Base-by-base conservation (phyloP, 2,113 vertebrate species). In the Oxyura jamaicensis region DNA sequence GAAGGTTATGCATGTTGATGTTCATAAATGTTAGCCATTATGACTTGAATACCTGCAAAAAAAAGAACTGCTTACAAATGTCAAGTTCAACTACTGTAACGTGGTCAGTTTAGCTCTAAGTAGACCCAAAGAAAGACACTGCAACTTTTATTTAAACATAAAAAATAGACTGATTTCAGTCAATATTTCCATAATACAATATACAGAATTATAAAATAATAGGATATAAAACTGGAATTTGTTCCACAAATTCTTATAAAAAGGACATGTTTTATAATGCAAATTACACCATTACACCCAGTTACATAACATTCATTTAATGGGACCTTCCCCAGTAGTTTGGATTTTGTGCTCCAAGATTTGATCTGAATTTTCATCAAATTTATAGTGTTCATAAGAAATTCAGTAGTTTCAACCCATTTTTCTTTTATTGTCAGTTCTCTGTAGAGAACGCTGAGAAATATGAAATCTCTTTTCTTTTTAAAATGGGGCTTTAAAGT, bases 281-380 rank as follows among this genome's bases (percentile, higher is more conserved):
- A 58, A 53, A 74, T 21, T 28, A 50, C 16, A 58, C 2, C 7
- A 10, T 19, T 83, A 26, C 4, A 31, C 7, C 3, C 13, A 36
- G 7, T 62, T 83, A 33, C 3, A 13, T 8, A 31, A 3, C 9
- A 13, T n/a, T 68, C 75, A 17, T 31, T 74, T 83, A 53, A 33
- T 12, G 8, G 2, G 5, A 25, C 1, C 0, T 72, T 78, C 42
- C 8, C 2, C 4, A 53, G 25, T 0, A 56, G 9, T 39, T 60
- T 69, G 25, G 12, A 25, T 52, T 48, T 13, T 56, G 18, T 39
- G 8, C 19, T 77, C 11, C 35, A 91, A 76, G 68, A 60, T 8
- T 18, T 72, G 5, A 11, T 29, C 44, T 35, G 1, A 83, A 68
- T 55, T 79, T 67, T 44, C 55, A 31, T 77, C 7, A 33, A 1